Conservation (phyloP, 2,888 invertebrate genomes). For the Luffia ferchaultella region DNA sequence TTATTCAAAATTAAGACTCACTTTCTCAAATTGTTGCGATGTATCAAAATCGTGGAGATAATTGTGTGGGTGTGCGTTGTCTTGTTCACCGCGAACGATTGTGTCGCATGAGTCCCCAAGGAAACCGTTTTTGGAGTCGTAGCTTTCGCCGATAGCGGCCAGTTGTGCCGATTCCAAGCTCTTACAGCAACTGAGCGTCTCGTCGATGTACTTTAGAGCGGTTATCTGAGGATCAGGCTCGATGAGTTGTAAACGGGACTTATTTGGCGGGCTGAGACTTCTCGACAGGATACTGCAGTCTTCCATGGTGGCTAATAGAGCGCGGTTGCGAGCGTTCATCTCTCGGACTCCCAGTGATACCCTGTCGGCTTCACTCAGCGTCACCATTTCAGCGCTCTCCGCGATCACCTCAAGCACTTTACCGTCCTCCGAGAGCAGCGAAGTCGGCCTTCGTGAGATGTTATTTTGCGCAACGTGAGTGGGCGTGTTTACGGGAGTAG, state of each 20-base stretch:
- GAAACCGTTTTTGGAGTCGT: slow-evolving; percentile 51
- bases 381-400: slow-evolving; percentile 75
- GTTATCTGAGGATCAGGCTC: slow-evolving; percentile 64
- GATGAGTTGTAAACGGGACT: slow-evolving; percentile 43
- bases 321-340: slow-evolving; percentile 56
- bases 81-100: slow-evolving; percentile 49
- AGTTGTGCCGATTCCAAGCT: slow-evolving; percentile 55
- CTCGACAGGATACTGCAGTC: slow-evolving; percentile 57
- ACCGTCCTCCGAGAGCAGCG: slow-evolving; percentile 69
- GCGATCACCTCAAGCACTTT: slow-evolving; percentile 72
- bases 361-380: slow-evolving; percentile 64
- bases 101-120: slow-evolving; percentile 54
- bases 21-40: not conserved
- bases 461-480: slow-evolving; percentile 41
- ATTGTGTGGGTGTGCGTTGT: slow-evolving; percentile 12
- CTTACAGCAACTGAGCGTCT: slow-evolving; percentile 58
- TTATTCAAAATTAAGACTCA: too few species aligned
- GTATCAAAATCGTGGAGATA: not conserved
- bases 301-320: slow-evolving; percentile 60
- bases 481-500: slow-evolving; percentile 55
- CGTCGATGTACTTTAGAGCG: slow-evolving; percentile 70
- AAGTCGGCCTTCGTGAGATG: slow-evolving; percentile 62
- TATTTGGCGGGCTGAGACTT: slow-evolving; percentile 53
- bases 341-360: slow-evolving; percentile 48
- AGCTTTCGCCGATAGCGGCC: slow-evolving; percentile 58